Evolutionary conservation across 2,113 vertebrate genomes (phyloP).

Genomic region (Nycticebus coucang): DNA sequence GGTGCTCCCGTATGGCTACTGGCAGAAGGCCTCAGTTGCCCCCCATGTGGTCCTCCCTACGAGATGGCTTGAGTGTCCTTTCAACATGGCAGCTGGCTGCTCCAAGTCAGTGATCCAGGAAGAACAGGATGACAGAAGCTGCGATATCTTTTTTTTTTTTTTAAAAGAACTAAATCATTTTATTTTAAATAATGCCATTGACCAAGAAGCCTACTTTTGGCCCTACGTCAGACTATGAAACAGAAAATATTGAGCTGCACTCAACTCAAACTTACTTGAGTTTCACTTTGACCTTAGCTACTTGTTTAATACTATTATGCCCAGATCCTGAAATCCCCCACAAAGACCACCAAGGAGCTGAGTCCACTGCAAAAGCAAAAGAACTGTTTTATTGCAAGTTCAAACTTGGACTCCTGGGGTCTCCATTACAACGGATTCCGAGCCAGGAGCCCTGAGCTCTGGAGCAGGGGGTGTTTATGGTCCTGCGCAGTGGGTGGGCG

Average conservation of each 20-base stretch:
- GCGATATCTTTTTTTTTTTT: not conserved
- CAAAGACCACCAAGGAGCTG: too few relatives aligned
- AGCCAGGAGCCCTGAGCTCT: too few relatives aligned
- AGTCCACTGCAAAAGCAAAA: too few relatives aligned
- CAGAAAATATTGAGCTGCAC: conserved; percentile 15
- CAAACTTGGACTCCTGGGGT: too few relatives aligned
- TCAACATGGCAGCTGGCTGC: not conserved
- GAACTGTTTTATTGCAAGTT: too few relatives aligned
- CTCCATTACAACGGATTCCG: too few relatives aligned
- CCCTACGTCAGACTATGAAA: conserved; percentile 13
- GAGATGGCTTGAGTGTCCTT: not conserved
- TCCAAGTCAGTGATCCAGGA: not conserved
- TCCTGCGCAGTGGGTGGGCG: too few relatives aligned
- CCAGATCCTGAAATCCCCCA: too few relatives aligned
- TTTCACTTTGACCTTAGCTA: conserved; percentile 69
- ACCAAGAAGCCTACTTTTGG: conserved; percentile 35
- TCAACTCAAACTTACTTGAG: not conserved
- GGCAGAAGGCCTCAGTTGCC: not conserved
- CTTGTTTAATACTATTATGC: conserved; percentile 36
- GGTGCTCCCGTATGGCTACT: not conserved
- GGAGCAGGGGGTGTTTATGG: too few relatives aligned
- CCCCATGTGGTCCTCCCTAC: not conserved
- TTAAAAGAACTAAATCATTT: conserved; percentile 34
- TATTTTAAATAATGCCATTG: conserved; percentile 41
- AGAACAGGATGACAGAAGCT: too few relatives aligned